A percentile compares a stretch with the other conserved stretches of the same genome.
These are phyloP conservation scores for Troides aeacus DNA, from an alignment of 2,888 invertebrate species.

Conservation along the genomic window DNA sequence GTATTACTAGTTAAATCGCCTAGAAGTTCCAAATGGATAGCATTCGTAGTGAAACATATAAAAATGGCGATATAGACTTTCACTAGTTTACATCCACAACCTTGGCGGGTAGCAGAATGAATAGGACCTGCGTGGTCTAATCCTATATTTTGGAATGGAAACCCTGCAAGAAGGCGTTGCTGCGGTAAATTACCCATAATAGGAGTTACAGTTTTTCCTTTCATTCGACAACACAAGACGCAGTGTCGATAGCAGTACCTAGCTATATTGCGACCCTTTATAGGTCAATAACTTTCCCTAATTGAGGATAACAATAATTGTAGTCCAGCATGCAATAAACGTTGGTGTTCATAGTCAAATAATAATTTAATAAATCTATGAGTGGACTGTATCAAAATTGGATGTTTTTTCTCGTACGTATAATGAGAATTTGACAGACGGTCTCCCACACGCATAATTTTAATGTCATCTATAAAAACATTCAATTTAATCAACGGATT, in stretches of 20 bases:
- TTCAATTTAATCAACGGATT: conserved; percentile 27
- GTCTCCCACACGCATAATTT: conserved; percentile 15
- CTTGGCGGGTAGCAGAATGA: conserved; percentile 20
- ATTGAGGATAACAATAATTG: no score
- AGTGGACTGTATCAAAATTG: no score
- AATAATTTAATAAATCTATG: no score
- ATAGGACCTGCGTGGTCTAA: not conserved
- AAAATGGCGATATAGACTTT: conserved; percentile 22
- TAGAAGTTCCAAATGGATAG: conserved; percentile 35
- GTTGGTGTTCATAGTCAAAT: no score
- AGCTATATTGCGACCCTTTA: no score
- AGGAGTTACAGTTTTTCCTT: not conserved
- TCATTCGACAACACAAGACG: not conserved
- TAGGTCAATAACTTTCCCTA: no score
- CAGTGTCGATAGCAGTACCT: not conserved
- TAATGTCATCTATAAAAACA: conserved; percentile 28
- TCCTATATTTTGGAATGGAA: not conserved
- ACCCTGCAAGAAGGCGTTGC: not conserved
- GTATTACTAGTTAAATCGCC: conserved; percentile 35
- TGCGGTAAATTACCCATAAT: not conserved
- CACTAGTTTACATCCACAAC: conserved; percentile 38
- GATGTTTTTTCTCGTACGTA: no score
- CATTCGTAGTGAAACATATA: conserved; percentile 15
- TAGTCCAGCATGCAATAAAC: no score
- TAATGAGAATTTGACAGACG: no score